Percentiles rank a stretch among this genome's conserved stretches.
These are phyloP conservation scores for Drosophila jambulina DNA, from an alignment of 1,140 invertebrate species.

Conservation along the genomic window DNA sequence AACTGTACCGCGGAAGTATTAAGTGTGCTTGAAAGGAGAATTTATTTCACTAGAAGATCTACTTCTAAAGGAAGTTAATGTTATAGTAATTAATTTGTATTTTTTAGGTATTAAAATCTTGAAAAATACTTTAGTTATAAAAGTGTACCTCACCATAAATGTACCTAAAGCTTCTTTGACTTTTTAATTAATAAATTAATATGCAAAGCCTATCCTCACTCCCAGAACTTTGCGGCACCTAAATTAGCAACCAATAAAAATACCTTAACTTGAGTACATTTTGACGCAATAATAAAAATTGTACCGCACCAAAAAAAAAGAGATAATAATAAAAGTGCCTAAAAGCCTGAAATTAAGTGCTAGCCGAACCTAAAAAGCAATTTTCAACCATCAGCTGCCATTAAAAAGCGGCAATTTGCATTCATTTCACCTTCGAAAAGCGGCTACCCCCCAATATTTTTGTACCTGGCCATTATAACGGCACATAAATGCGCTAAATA, in stretches of 20 bases:
- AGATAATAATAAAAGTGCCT: conserved; percentile 21
- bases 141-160: background rate
- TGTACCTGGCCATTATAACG: conserved; percentile 35
- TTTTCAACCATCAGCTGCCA: conserved; percentile 12
- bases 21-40: no score
- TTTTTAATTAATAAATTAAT: background rate
- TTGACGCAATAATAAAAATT: conserved; percentile 34
- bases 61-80: background rate
- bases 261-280: conserved; percentile 6
- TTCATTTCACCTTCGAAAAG: conserved; percentile 35
- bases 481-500: conserved; percentile 51
- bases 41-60: background rate
- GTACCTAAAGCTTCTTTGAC: background rate
- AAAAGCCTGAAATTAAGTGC: conserved; percentile 36
- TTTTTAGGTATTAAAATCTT: background rate
- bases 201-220: background rate
- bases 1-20: conserved; percentile 6
- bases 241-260: conserved; percentile 6
- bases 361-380: conserved; percentile 20
- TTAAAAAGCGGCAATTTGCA: conserved; percentile 46
- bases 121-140: background rate
- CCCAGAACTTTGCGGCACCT: background rate
- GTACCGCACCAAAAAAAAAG: background rate
- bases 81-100: background rate
- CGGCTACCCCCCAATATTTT: conserved; percentile 21